These are phyloP conservation scores for Cantharis flavilabris DNA, from an alignment of 2,888 invertebrate species.

Conservation along the genomic window DNA sequence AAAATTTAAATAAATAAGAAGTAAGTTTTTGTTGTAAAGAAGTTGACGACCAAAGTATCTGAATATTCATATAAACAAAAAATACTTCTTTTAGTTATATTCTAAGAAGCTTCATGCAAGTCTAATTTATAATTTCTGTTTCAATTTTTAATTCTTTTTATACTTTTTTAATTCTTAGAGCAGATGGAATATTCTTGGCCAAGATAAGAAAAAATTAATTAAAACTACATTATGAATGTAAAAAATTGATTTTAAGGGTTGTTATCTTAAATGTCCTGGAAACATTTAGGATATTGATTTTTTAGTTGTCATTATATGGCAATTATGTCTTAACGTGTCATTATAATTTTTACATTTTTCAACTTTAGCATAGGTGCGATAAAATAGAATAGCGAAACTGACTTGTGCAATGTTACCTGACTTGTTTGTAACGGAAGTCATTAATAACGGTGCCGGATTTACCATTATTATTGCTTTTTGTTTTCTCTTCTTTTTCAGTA, in stretches of 20 bases:
- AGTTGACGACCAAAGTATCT: slow-evolving; percentile 21
- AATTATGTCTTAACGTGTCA: background rate
- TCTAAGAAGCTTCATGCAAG: slow-evolving; percentile 27
- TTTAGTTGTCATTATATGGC: background rate
- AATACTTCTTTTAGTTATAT: slow-evolving; percentile 14
- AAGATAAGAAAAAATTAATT: slow-evolving; percentile 9
- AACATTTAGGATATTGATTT: background rate
- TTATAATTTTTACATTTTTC: background rate
- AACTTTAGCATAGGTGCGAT: background rate
- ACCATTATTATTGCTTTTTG: background rate
- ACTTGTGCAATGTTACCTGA: background rate
- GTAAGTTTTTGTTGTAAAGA: slow-evolving; percentile 15
- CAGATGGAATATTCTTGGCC: slow-evolving; percentile 6
- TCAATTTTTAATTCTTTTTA: slow-evolving; percentile 21
- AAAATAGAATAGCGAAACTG: background rate
- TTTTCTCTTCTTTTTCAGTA: background rate
- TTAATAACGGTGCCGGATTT: background rate
- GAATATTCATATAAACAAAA: slow-evolving; percentile 30
- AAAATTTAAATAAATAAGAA: background rate
- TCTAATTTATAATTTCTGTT: slow-evolving; percentile 28
- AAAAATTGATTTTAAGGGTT: background rate
- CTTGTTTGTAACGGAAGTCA: background rate
- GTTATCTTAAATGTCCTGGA: background rate
- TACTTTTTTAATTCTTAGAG: slow-evolving; percentile 25
- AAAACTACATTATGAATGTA: slow-evolving; percentile 7